Percentiles rank a stretch among this genome's conserved stretches.
Conservation (phyloP, 2,888 invertebrate species). For the Latheticus oryzae region DNA sequence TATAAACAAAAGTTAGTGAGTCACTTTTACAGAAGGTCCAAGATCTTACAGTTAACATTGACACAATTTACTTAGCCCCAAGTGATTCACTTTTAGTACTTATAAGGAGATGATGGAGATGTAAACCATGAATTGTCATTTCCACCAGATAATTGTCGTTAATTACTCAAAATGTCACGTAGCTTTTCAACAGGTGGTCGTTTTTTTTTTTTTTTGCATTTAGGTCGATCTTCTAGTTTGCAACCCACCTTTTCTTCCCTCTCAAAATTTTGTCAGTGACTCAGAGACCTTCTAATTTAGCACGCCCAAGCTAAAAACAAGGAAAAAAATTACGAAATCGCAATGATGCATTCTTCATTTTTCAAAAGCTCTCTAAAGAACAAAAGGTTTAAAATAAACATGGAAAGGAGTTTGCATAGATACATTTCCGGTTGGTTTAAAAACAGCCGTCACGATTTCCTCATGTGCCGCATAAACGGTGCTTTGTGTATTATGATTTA, state of each 20-base stretch:
- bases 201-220: constrained; percentile 34
- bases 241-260: constrained; percentile 12
- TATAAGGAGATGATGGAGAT: constrained; percentile 33
- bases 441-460: constrained; percentile 4
- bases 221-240: constrained; percentile 27
- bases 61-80: constrained; percentile 22
- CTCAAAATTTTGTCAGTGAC: constrained; percentile 12
- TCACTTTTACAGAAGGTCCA: constrained; percentile 30
- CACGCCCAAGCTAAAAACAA: too few species aligned
- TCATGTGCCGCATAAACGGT: neutral
- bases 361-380: constrained; percentile 4
- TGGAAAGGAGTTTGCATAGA: constrained; percentile 15
- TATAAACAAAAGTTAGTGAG: neutral
- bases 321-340: neutral
- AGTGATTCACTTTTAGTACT: constrained; percentile 27
- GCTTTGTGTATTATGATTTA: too few species aligned
- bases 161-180: too few species aligned
- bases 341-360: constrained; percentile 1
- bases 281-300: constrained; percentile 3
- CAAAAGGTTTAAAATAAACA: constrained; percentile 18
- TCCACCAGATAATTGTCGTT: constrained; percentile 4
- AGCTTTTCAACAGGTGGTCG: constrained; percentile 16
- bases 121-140: constrained; percentile 14
- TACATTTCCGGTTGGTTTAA: constrained; percentile 20
- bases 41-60: constrained; percentile 30